Percentiles rank a stretch among this genome's conserved stretches.
phyloP scores from a whole-genome alignment of 1,140 invertebrate species.

The Dendrolimus punctatus region DNA sequence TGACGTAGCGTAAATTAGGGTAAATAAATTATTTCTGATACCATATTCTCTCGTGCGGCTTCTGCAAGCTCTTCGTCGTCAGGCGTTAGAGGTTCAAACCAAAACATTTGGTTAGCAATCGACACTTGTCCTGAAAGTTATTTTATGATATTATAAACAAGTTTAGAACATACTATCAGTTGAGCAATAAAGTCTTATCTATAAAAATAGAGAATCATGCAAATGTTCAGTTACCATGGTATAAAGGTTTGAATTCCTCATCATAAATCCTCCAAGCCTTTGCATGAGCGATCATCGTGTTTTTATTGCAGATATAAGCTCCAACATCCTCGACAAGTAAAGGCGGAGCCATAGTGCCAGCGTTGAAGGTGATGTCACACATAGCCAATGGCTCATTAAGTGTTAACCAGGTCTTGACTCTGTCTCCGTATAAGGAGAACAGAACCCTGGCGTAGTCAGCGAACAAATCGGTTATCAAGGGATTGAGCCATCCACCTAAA shows the following conservation, averaged over 20 bases:
- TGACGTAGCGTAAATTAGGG: not conserved
- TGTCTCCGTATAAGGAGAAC: constrained; percentile 51
- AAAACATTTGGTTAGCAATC: constrained; percentile 9
- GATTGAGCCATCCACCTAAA: constrained; percentile 73
- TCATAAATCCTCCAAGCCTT: constrained; percentile 29
- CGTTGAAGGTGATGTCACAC: constrained; percentile 53
- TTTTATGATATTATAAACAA: too few species aligned
- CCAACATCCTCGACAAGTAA: constrained; percentile 45
- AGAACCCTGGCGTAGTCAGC: constrained; percentile 53
- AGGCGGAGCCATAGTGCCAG: constrained; percentile 53
- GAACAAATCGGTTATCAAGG: constrained; percentile 59
- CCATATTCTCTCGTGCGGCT: constrained; percentile 3
- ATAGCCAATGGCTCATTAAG: constrained; percentile 39
- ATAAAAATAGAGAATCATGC: too few species aligned
- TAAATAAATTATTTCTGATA: constrained; percentile 2
- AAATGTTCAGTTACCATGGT: constrained; percentile 32
- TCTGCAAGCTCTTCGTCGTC: constrained; percentile 8
- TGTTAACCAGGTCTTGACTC: constrained; percentile 58
- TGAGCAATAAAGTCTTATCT: not conserved
- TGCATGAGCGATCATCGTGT: too few species aligned
- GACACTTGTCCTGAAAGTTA: constrained; percentile 8
- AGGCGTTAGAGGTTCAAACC: constrained; percentile 5
- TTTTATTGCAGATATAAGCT: constrained; percentile 24
- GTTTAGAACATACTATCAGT: too few species aligned
- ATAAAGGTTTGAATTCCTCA: constrained; percentile 17